Percentiles rank a stretch among this genome's conserved stretches.
phyloP scores from a whole-genome alignment of 2,113 vertebrate genomes.

The Ifrita kowaldi region DNA sequence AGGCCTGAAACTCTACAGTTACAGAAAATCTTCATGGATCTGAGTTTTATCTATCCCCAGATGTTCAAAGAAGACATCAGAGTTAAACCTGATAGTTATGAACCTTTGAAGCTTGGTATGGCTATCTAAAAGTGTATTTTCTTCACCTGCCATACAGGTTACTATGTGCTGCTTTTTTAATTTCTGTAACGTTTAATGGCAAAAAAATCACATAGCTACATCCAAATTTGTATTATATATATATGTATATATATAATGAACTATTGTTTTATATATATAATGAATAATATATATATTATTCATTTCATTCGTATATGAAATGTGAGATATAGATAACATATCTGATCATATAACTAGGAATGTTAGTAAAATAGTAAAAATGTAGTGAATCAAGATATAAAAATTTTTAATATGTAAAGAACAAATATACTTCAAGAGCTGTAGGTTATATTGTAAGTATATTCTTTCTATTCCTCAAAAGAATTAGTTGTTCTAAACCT shows the following conservation, averaged over 20 bases:
- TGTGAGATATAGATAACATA: neutral
- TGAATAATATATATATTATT: neutral
- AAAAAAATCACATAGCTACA: neutral
- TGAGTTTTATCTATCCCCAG: neutral
- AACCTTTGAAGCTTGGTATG: neutral
- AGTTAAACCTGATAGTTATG: neutral
- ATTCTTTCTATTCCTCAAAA: neutral
- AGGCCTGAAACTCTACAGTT: neutral
- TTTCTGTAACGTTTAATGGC: neutral
- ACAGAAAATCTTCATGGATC: neutral
- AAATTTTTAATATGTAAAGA: accelerated
- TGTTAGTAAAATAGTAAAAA: neutral
- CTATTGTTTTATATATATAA: no score
- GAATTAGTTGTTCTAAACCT: neutral
- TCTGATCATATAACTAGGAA: neutral
- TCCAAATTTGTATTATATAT: neutral
- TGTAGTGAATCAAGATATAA: neutral
- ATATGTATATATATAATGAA: neutral
- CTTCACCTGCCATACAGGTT: neutral
- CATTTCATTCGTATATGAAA: neutral
- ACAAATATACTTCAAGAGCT: neutral
- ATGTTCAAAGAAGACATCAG: neutral
- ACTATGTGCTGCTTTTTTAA: neutral
- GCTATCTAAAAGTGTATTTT: neutral
- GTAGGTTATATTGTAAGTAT: neutral